Conservation (phyloP, 2,888 invertebrate species). For the Acrocera orbiculus region DNA sequence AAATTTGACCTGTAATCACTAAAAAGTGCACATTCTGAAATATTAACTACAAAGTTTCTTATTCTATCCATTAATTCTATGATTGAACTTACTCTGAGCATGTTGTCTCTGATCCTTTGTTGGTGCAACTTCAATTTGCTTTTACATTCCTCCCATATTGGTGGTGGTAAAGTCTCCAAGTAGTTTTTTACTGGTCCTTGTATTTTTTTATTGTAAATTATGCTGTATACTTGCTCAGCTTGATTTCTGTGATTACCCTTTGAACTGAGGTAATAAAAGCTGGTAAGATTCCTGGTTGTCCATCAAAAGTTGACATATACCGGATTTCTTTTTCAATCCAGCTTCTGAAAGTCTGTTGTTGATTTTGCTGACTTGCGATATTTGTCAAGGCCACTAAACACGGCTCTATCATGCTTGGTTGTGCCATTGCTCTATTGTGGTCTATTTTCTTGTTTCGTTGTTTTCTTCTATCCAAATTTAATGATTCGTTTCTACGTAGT, state of each 20-base stretch:
- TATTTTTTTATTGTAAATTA: background rate
- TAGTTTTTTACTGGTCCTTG: conserved; percentile 6
- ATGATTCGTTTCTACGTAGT: too few species aligned
- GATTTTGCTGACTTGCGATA: background rate
- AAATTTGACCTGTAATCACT: conserved; percentile 5
- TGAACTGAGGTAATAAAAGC: background rate
- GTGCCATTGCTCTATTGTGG: background rate
- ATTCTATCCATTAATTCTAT: conserved; percentile 6
- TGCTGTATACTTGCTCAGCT: background rate
- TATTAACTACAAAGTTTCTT: conserved; percentile 4
- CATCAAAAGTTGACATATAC: background rate
- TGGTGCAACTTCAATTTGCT: conserved; percentile 5
- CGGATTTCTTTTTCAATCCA: background rate
- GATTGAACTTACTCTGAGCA: conserved; percentile 5
- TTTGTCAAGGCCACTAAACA: background rate
- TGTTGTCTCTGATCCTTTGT: conserved; percentile 1
- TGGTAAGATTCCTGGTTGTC: background rate
- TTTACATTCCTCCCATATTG: conserved; percentile 5
- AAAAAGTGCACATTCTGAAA: conserved; percentile 8
- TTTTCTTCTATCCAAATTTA: background rate
- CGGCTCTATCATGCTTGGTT: background rate
- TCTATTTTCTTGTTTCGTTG: background rate
- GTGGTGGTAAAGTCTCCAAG: conserved; percentile 2
- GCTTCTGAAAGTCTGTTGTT: background rate
- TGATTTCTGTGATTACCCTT: background rate